Conservation (phyloP, 1,140 invertebrate genomes). For the Drosophila tristis region DNA sequence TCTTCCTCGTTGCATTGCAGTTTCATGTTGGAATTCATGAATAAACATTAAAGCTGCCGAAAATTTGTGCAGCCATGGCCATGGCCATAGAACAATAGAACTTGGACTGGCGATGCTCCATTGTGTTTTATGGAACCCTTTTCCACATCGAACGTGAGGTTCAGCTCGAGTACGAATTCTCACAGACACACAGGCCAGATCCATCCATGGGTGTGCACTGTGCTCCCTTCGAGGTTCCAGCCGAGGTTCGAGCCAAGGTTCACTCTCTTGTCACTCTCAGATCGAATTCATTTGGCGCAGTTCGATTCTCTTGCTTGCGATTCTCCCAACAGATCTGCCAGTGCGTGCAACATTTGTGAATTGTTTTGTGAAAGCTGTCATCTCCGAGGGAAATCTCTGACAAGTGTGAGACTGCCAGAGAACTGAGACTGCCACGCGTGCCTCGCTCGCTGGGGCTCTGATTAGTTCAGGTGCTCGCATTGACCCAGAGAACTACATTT, state of each 20-base stretch:
- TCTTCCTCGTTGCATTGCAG: conserved; percentile 76
- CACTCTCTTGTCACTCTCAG: conserved; percentile 49
- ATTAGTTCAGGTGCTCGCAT: conserved; percentile 77
- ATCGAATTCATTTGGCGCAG: conserved; percentile 58
- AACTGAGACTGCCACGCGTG: conserved; percentile 34
- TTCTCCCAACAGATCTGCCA: conserved; percentile 10
- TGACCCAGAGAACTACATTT: conserved; percentile 80
- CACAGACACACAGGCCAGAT: conserved; percentile 39
- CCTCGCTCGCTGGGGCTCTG: conserved; percentile 46
- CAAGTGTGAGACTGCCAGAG: conserved; percentile 18
- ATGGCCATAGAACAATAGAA: conserved; percentile 59
- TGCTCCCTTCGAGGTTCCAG: conserved; percentile 17
- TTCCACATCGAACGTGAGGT: conserved; percentile 66
- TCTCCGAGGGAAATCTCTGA: conserved; percentile 46
- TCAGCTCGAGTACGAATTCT: conserved; percentile 62
- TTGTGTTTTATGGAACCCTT: conserved; percentile 73
- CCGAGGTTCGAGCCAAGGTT: conserved; percentile 6
- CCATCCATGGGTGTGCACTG: conserved; percentile 10
- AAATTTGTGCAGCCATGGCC: conserved; percentile 54
- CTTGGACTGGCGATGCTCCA: conserved; percentile 64
- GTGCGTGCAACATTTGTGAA: conserved; percentile 47
- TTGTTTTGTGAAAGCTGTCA: conserved; percentile 67
- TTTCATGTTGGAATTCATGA: conserved; percentile 81
- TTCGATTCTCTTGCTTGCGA: conserved; percentile 13
- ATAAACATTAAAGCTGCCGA: conserved; percentile 81